Base-by-base conservation (phyloP, 1,140 invertebrate species). In the Cryptotermes secundus region DNA sequence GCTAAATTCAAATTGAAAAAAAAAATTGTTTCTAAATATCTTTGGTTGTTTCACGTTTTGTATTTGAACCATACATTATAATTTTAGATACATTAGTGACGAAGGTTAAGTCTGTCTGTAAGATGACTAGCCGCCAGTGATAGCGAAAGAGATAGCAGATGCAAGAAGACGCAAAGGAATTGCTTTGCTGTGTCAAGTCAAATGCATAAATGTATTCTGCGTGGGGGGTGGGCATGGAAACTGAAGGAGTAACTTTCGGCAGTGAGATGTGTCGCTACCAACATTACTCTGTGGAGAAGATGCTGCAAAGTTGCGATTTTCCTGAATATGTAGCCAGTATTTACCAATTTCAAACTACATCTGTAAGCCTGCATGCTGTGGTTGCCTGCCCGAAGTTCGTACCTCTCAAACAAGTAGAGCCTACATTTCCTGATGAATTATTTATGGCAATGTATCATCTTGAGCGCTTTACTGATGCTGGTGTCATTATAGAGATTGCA, bases 161-260 rank as follows among this genome's bases (percentile, higher is more conserved):
- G 12, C 59, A 31, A 72, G 59, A 31, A 72, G 59, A n/a, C 59
- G 59, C 59, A 72, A 72, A 72, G 59, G 59, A n/a, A 72, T 72
- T 72, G n/a, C 59, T 72, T n/a, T 72, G 59, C 59, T 72, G n/a
- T 72, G 59, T 72, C 59, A 72, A 72, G 59, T 72, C 59, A 72
- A 72, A 72, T 72, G 59, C 59, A 72, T 72, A 72, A 72, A 72
- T 72, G 59, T 72, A 31, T 72, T 16, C 45, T 49, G 19, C 45
- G 14, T 49, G 16, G 14, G 16, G 45, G 19, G 45, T 49, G 45
- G 45, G 45, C 3, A 22, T 49, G 45, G 45, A 22, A 22, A 49
- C 45, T 16, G 45, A 49, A 49, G 45, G 45, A 49, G 45, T 22
- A 49, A 72, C 26, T 14, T 72, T n/a, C 26, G 1, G 59, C 14